phyloP scores from a whole-genome alignment of 2,888 invertebrate species.

The Apodemia zela region DNA sequence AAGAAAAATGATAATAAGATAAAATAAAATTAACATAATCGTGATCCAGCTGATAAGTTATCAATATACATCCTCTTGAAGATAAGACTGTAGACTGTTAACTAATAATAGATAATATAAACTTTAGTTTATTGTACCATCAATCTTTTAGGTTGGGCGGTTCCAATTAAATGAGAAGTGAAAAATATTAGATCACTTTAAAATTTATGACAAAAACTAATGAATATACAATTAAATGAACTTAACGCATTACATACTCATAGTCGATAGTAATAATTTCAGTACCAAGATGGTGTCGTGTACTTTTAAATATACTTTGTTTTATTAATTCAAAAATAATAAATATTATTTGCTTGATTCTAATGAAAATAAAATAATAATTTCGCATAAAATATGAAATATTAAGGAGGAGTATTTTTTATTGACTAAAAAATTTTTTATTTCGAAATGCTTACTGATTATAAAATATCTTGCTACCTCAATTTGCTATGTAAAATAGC shows the following conservation, averaged over 20 bases:
- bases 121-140: slow-evolving; percentile 72
- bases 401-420: no score
- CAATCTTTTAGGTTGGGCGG: slow-evolving; percentile 66
- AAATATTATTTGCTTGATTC: no score
- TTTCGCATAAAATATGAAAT: no score
- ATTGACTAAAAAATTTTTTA: no score
- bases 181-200: slow-evolving; percentile 15
- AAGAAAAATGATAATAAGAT: slow-evolving; percentile 17
- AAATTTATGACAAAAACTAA: slow-evolving; percentile 4
- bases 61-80: slow-evolving; percentile 68
- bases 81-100: slow-evolving; percentile 75
- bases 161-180: slow-evolving; percentile 27
- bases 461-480: no score
- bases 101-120: slow-evolving; percentile 53
- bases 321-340: no score
- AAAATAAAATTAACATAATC: slow-evolving; percentile 71
- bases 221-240: neutral
- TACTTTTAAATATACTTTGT: no score
- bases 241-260: neutral
- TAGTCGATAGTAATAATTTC: no score
- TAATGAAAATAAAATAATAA: no score
- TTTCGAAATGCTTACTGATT: no score
- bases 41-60: slow-evolving; percentile 61
- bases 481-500: no score
- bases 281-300: no score